Base-by-base conservation (phyloP, 2,888 invertebrate genomes). In the Melanostoma mellinum region DNA sequence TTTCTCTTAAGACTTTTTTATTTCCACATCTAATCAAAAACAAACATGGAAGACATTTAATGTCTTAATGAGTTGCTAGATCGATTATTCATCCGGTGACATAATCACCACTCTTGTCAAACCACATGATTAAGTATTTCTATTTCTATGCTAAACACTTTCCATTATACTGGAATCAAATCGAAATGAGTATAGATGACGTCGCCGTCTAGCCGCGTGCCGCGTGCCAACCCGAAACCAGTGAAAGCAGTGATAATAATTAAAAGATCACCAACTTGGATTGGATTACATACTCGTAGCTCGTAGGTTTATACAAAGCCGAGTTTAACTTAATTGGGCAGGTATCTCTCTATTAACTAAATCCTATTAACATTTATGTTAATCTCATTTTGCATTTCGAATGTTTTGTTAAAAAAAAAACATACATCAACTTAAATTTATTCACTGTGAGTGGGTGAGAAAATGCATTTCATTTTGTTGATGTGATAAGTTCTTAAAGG, bases 201-300 rank as follows among this genome's bases (percentile, higher is more conserved):
- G 42, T 42, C 42, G 8, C 20, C 20, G 20, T n/a, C 20, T 20
- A n/a, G n/a, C n/a, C n/a, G n/a, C n/a, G 20, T 20, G 20, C 20
- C 20, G 20, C 20, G 20, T 20, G 20, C 20, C 20, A 1, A 52
- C 20, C 42, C 9, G 42, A 67, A 55, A 8, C 9, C 42, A 72
- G 81, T 68, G 82, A 82, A 82, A 82, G 82, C 58, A 63, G 48
- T 52, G 78, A 3, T 46, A 35, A 48, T 82, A 82, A 82, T 82
- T 82, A 78, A 82, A 69, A 63, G 77, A 82, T 78, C 73, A 78
- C 63, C 52, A 65, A 53, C 48, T 44, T 6, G 30, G 48, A 36
- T 48, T 52, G 40, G 48, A 20, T 20, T 20, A 20, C 20, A 20
- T 20, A 20, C 20, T 20, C 20, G 20, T 20, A 20, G 20, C 20